Conservation (phyloP, 2,888 invertebrate species). For the Hemistola chrysoprasaria region DNA sequence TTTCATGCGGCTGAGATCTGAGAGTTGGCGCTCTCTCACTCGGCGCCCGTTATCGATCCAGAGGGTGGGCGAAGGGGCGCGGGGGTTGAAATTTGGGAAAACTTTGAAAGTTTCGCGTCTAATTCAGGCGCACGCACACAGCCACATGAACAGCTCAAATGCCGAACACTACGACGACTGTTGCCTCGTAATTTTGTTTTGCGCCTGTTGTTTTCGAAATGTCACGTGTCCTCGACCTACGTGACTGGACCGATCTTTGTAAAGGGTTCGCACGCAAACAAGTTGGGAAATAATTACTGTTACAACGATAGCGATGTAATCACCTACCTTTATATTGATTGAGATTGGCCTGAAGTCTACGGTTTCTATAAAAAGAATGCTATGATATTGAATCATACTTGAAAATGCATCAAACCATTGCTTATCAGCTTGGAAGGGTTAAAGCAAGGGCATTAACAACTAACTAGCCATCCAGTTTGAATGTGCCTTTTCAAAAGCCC, state of each 20-base stretch:
- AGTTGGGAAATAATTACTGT: constrained; percentile 30
- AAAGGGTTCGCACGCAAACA: constrained; percentile 46
- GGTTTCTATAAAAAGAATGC: too few species aligned
- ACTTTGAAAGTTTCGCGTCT: constrained; percentile 83
- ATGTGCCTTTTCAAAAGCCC: neutral
- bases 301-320: constrained; percentile 6
- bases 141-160: constrained; percentile 51
- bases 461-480: constrained; percentile 10
- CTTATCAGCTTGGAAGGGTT: too few species aligned
- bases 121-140: constrained; percentile 82
- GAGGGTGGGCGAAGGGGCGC: constrained; percentile 48
- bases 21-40: constrained; percentile 60
- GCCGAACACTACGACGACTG: constrained; percentile 54
- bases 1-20: constrained; percentile 69
- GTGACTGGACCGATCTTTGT: constrained; percentile 53
- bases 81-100: constrained; percentile 81
- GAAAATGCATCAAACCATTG: too few species aligned
- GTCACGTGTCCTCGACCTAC: constrained; percentile 71
- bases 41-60: constrained; percentile 75
- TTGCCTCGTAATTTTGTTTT: constrained; percentile 73
- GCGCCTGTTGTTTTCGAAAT: constrained; percentile 65
- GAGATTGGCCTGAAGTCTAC: too few species aligned
- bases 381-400: too few species aligned
- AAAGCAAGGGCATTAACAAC: constrained; percentile 22
- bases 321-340: constrained; percentile 5